Base-by-base conservation (phyloP, 2,888 invertebrate species). In the Gibbula magus region DNA sequence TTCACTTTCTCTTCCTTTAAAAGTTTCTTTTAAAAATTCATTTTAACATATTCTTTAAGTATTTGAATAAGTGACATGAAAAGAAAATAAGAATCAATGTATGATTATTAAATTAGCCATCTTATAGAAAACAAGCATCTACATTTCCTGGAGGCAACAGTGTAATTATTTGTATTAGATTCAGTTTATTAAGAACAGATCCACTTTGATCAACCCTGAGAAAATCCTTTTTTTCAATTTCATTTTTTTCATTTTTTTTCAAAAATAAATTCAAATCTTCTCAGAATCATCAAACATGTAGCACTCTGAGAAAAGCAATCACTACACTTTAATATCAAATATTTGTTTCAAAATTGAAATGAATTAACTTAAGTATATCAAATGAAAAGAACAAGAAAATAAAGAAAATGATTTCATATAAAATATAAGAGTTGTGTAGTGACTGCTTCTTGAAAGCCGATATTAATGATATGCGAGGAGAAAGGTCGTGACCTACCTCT, bases 401-500 rank as follows among this genome's bases (percentile, higher is more conserved):
- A 5, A 35, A 45, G 45, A 45, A 45, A 45, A 10, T 3, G 3
- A 35, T 45, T 45, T 45, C 5, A 45, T 13, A 45, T 7, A 45
- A 13, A 45, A 45, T n/a, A n/a, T 10, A 10, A 45, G 10, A 45
- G 10, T 45, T 4, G 35, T 70, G 70, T 70, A 39, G 39, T 35
- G 35, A 70, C 35, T 39, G 70, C 70, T 39, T 70, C 29, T 20
- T 35, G 32, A 10, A 70, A 18, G 20, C 35, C 20, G 70, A 70
- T 56, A 56, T 70, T 70, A 70, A 70, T 70, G 39, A 32, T 70
- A 70, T 70, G 32, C 29, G 39, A 39, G 35, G 39, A 35, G 35
- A 70, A 70, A 70, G 39, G 35, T 35, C 35, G 39, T n/a, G 22
- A 77, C 83, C 61, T 82, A 85, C 86, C 82, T 84, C 84, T 77